These are phyloP conservation scores for Malurus cyaneus DNA, from an alignment of 2,113 vertebrate species.

Conservation along the genomic window DNA sequence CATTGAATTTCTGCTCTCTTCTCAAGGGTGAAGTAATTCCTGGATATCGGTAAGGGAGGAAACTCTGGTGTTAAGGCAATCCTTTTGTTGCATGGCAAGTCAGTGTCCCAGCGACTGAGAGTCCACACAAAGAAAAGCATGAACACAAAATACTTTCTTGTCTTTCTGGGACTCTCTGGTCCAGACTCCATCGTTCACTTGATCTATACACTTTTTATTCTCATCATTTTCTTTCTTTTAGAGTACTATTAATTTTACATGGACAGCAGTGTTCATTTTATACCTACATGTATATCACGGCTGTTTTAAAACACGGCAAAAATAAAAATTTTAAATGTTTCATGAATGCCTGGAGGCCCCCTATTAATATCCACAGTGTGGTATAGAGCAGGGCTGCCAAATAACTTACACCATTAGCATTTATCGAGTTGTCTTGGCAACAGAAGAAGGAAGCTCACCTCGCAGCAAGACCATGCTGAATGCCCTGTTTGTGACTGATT, in stretches of 20 bases:
- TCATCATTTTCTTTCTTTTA: not conserved
- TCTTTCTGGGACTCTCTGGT: not conserved
- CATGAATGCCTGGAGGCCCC: conserved; percentile 21
- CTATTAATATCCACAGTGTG: not conserved
- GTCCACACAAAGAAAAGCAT: not conserved
- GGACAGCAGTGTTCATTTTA: not conserved
- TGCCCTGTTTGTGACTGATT: conserved; percentile 16
- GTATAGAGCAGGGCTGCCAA: conserved; percentile 1
- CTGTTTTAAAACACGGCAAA: conserved; percentile 17
- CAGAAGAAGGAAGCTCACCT: conserved; percentile 2
- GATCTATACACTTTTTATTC: not conserved
- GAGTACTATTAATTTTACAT: not conserved
- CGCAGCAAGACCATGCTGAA: not conserved
- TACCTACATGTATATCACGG: not conserved
- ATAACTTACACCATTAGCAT: conserved; percentile 7
- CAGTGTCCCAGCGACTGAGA: not conserved
- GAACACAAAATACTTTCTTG: not conserved
- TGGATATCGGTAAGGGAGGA: not conserved
- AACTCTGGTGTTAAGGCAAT: not conserved
- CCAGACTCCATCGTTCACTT: not conserved
- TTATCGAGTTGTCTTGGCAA: conserved; percentile 56
- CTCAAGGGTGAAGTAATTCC: not conserved
- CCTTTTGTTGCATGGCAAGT: not conserved
- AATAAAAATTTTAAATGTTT: conserved; percentile 34
- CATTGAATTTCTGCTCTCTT: not conserved